Conservation (phyloP, 2,888 invertebrate species). For the Agrotis puta region DNA sequence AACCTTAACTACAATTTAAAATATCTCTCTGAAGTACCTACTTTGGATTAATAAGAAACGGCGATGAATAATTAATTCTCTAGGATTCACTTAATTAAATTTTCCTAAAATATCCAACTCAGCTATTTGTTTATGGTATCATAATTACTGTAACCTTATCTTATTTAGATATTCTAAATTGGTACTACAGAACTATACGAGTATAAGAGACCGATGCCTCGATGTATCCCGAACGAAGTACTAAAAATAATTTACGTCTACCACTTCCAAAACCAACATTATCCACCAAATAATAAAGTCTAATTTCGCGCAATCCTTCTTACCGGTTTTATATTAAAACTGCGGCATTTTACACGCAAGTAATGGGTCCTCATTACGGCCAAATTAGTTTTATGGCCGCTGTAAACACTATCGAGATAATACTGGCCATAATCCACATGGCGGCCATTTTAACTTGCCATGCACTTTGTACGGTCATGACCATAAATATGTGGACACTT, state of each 20-base stretch:
- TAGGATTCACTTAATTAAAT: too few species aligned
- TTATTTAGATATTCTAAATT: too few species aligned
- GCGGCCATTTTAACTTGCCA: conserved; percentile 68
- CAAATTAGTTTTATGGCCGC: conserved; percentile 74
- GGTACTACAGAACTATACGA: too few species aligned
- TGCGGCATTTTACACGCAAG: conserved; percentile 61
- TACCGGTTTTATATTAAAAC: conserved; percentile 55
- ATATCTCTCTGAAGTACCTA: too few species aligned
- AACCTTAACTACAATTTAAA: background rate
- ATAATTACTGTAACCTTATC: too few species aligned
- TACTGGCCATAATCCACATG: conserved; percentile 61
- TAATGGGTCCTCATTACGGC: conserved; percentile 71
- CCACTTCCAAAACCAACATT: conserved; percentile 3
- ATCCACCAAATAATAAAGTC: conserved; percentile 11
- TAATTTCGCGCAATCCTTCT: background rate
- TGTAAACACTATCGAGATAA: conserved; percentile 76
- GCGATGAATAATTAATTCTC: too few species aligned
- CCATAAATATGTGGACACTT: background rate
- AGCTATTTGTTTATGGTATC: too few species aligned
- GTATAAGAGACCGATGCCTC: too few species aligned
- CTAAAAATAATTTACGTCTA: background rate
- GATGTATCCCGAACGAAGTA: background rate
- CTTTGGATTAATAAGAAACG: too few species aligned
- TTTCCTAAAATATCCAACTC: too few species aligned
- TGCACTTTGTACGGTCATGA: conserved; percentile 27